phyloP scores from a whole-genome alignment of 2,888 invertebrate genomes.

The Orthosia cruda region DNA sequence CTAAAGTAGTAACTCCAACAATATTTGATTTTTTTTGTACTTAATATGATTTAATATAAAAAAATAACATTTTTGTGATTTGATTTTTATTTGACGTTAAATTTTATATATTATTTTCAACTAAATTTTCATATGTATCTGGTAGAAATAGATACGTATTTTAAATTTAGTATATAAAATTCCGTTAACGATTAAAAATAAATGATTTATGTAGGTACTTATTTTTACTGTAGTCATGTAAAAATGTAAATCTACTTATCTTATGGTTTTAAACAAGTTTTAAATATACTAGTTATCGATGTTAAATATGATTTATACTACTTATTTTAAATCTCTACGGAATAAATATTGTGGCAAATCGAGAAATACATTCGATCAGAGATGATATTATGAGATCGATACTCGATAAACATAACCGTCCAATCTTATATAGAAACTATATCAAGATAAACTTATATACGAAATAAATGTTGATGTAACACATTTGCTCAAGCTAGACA shows the following conservation, averaged over 20 bases:
- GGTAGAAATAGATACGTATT: slow-evolving; percentile 77
- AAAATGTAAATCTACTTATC: slow-evolving; percentile 84
- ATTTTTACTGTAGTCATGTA: slow-evolving; percentile 81
- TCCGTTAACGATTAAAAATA: slow-evolving; percentile 60
- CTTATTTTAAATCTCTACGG: slow-evolving; percentile 62
- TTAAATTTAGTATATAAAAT: slow-evolving; percentile 76
- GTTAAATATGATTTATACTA: slow-evolving; percentile 63
- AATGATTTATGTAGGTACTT: slow-evolving; percentile 73
- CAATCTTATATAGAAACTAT: slow-evolving; percentile 1
- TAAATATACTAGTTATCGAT: slow-evolving; percentile 65
- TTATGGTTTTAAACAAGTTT: slow-evolving; percentile 65
- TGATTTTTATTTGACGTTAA: slow-evolving; percentile 55
- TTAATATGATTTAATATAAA: slow-evolving; percentile 44
- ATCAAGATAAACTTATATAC: slow-evolving; percentile 1
- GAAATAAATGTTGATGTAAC: slow-evolving; percentile 1
- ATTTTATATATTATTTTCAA: slow-evolving; percentile 68
- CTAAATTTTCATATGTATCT: slow-evolving; percentile 82
- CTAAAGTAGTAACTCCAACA: slow-evolving; percentile 55
- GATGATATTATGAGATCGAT: slow-evolving; percentile 15
- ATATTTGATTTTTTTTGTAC: slow-evolving; percentile 43
- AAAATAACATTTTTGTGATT: slow-evolving; percentile 43
- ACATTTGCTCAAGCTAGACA: slow-evolving; percentile 54
- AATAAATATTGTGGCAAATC: slow-evolving; percentile 48
- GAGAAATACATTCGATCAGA: slow-evolving; percentile 15
- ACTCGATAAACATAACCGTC: slow-evolving; percentile 32